A percentile compares a stretch with the other conserved stretches of the same genome.
Conservation (phyloP, 2,888 invertebrate genomes). For the Drosophila prolongata region DNA sequence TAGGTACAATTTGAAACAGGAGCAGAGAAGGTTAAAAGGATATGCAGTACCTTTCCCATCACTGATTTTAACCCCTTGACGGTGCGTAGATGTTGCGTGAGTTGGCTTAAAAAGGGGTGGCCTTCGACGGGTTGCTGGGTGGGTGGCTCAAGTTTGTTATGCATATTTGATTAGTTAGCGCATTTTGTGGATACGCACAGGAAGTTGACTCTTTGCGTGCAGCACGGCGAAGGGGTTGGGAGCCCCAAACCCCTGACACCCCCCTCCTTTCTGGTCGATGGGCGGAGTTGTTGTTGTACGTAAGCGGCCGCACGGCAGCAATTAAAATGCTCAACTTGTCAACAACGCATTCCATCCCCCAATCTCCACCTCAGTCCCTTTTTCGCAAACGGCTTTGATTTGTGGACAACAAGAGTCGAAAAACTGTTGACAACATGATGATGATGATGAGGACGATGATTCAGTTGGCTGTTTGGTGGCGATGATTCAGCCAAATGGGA, state of each 20-base stretch:
- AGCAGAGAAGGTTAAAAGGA: background rate
- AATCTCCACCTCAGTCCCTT: background rate
- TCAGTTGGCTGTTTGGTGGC: conserved; percentile 9
- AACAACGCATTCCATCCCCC: conserved; percentile 56
- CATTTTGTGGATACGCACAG: conserved; percentile 79
- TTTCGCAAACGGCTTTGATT: conserved; percentile 58
- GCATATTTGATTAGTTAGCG: conserved; percentile 74
- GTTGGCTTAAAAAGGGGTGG: background rate
- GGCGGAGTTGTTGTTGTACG: conserved; percentile 57
- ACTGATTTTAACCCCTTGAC: conserved; percentile 28
- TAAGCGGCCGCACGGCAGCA: conserved; percentile 71
- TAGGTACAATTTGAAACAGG: too few species aligned
- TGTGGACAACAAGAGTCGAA: conserved; percentile 67
- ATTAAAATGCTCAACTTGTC: conserved; percentile 78
- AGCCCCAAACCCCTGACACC: background rate
- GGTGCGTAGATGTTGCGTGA: conserved; percentile 35
- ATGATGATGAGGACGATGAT: conserved; percentile 19
- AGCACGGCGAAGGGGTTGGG: conserved; percentile 39
- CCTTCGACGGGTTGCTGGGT: conserved; percentile 8
- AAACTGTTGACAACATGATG: conserved; percentile 54
- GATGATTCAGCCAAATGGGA: conserved; percentile 19
- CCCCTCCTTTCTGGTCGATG: conserved; percentile 3
- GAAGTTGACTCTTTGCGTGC: conserved; percentile 77
- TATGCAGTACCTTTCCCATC: background rate
- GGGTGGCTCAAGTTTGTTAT: conserved; percentile 68